Percentiles rank a stretch among this genome's conserved stretches.
Evolutionary conservation across 2,797 vertebrate genomes (phyloP).

Genomic region (Acrossocheilus fasciatus): DNA sequence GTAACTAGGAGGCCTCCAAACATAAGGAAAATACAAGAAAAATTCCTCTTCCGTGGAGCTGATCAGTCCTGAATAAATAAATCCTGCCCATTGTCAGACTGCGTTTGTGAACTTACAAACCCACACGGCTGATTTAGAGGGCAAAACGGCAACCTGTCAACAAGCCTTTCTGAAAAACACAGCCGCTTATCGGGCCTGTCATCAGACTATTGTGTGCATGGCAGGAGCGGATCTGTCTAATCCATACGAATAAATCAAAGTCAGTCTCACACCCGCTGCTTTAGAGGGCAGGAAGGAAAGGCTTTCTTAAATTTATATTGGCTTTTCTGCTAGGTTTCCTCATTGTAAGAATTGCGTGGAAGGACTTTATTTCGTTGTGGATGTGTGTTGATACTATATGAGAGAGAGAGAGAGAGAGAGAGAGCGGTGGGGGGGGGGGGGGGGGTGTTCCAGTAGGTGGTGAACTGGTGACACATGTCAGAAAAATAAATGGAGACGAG

Average conservation of each 20-base stretch:
- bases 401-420: conserved; percentile 56
- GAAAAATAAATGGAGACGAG: conserved; percentile 70
- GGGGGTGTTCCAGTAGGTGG: conserved; percentile 62
- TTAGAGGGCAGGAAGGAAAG: conserved; percentile 47
- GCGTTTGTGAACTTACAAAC: conserved; percentile 48
- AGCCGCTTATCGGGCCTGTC: conserved; percentile 69
- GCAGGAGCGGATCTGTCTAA: conserved; percentile 68
- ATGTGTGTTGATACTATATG: conserved; percentile 7
- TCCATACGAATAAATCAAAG: conserved; percentile 69
- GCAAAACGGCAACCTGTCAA: conserved; percentile 63
- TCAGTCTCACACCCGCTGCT: conserved; percentile 37
- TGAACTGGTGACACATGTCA: conserved; percentile 66
- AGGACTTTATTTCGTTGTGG: conserved; percentile 2
- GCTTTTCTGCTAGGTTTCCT: conserved; percentile 38
- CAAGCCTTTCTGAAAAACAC: conserved; percentile 59
- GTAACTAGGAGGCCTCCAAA: not conserved
- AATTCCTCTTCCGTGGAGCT: conserved; percentile 27
- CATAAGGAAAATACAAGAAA: conserved; percentile 20
- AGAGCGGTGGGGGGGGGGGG: conserved; percentile 60
- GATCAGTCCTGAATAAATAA: conserved; percentile 56
- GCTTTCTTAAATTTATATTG: conserved; percentile 28
- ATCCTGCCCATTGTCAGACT: conserved; percentile 51
- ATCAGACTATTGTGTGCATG: conserved; percentile 66
- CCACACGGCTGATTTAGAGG: conserved; percentile 57
- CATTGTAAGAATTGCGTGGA: not conserved